phyloP scores from a whole-genome alignment of 2,113 vertebrate species.

The Nymphicus hollandicus region DNA sequence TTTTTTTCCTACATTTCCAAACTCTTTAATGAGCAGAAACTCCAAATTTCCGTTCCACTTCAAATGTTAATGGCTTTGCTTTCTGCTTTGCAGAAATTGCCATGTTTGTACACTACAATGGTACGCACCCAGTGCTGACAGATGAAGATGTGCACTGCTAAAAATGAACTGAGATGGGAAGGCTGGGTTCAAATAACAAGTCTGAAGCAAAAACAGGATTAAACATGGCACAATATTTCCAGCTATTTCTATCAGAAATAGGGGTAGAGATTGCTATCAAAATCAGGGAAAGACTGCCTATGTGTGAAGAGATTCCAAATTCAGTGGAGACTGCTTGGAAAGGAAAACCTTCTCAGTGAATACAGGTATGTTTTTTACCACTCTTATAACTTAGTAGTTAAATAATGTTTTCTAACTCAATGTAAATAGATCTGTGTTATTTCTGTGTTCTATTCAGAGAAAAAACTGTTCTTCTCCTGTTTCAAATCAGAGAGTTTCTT shows the following conservation, averaged over 20 bases:
- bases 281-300: neutral
- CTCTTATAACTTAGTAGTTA: neutral
- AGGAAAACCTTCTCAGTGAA: neutral
- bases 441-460: neutral
- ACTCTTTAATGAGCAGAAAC: neutral
- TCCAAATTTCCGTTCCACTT: neutral
- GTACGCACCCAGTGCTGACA: neutral
- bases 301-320: neutral
- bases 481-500: neutral
- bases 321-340: neutral
- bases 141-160: neutral
- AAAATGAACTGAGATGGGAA: neutral
- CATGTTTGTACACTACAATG: neutral
- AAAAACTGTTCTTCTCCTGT: neutral
- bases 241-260: neutral
- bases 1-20: neutral
- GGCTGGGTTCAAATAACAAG: neutral
- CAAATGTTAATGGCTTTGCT: constrained; percentile 11
- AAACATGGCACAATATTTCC: neutral
- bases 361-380: neutral
- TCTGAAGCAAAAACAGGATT: neutral
- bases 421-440: neutral
- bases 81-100: constrained; percentile 11
- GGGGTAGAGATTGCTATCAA: neutral
- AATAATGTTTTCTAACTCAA: neutral